A percentile compares a stretch with the other conserved stretches of the same genome.
Conservation (phyloP, 2,113 vertebrate genomes). For the Podiceps cristatus region DNA sequence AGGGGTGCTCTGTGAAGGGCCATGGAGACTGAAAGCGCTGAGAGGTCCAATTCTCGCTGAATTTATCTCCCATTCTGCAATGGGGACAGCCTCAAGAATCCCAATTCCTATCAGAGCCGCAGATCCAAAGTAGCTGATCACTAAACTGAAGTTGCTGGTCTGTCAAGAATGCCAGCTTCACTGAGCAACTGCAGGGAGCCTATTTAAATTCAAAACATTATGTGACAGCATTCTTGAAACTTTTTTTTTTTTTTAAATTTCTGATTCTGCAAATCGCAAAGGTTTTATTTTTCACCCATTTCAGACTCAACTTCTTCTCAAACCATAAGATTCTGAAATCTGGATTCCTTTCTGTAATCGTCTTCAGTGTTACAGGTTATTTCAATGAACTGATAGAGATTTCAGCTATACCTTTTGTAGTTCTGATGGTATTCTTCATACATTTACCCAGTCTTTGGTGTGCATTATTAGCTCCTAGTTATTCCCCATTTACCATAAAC, state of each 20-base stretch:
- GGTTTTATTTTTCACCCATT: neutral
- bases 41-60: neutral
- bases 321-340: neutral
- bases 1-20: neutral
- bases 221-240: neutral
- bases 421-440: neutral
- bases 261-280: neutral
- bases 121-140: constrained; percentile 2
- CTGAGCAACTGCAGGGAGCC: constrained; percentile 3
- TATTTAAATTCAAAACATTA: constrained; percentile 12
- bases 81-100: neutral
- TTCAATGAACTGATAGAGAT: neutral
- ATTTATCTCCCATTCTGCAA: neutral
- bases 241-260: neutral
- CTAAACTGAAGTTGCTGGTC: constrained; percentile 39
- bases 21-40: neutral
- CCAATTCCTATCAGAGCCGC: neutral
- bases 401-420: neutral
- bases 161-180: constrained; percentile 47
- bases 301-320: neutral
- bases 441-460: neutral
- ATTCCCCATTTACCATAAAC: neutral
- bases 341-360: neutral
- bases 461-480: neutral
- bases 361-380: neutral